phyloP scores from a whole-genome alignment of 2,113 vertebrate genomes.

The Rhadina sibilatrix region DNA sequence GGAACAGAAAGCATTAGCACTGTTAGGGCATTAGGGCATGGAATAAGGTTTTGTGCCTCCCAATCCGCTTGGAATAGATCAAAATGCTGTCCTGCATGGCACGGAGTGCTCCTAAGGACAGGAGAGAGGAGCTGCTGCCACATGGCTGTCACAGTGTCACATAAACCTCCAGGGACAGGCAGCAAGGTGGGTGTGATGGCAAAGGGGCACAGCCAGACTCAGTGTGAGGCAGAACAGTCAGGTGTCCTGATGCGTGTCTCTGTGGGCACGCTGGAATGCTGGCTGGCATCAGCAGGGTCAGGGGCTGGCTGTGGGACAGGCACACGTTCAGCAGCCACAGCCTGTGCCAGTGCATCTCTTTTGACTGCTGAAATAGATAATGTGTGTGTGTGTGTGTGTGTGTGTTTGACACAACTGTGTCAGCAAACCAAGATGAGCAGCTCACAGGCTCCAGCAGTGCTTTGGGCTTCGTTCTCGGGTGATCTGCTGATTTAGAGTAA shows the following conservation, averaged over 20 bases:
- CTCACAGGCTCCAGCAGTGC: rapidly evolving
- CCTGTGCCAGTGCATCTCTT: not conserved
- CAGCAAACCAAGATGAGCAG: not conserved
- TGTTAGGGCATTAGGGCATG: not conserved
- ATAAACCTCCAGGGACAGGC: not conserved
- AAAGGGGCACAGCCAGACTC: not conserved
- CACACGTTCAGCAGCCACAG: not conserved
- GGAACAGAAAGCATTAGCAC: not conserved
- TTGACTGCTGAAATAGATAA: not conserved
- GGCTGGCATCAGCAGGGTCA: rapidly evolving
- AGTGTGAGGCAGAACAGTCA: rapidly evolving
- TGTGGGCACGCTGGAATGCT: rapidly evolving
- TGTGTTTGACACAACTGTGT: not conserved
- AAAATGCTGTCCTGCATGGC: not conserved
- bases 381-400: rapidly evolving
- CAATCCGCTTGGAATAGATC: not conserved
- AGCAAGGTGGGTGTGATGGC: not conserved
- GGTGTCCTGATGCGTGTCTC: not conserved
- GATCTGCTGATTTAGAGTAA: not conserved
- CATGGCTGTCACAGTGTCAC: rapidly evolving
- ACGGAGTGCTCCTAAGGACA: rapidly evolving
- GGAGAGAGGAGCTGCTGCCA: not conserved
- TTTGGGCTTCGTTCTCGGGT: not conserved
- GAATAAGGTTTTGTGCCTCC: not conserved
- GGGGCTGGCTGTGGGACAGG: not conserved